Conservation (phyloP, 2,113 vertebrate genomes). For the Neopipo cinnamomea region DNA sequence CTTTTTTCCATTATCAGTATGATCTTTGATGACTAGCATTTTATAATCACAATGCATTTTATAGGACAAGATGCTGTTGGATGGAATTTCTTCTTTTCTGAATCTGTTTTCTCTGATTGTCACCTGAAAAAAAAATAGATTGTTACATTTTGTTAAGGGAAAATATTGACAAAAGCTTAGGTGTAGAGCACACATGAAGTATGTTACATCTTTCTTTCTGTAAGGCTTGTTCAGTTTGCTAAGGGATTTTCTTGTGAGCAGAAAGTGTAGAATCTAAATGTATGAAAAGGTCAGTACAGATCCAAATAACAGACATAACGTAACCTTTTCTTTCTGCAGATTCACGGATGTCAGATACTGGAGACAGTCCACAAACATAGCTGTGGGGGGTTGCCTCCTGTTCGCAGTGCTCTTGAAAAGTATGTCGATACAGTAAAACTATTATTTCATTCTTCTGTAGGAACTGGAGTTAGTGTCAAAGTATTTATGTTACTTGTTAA, state of each 20-base stretch:
- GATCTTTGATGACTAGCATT: not conserved
- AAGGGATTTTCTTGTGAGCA: not conserved
- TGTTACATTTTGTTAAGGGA: not conserved
- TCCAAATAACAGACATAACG: not conserved
- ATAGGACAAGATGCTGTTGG: not conserved
- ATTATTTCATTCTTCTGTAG: not conserved
- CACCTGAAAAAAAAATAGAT: not conserved
- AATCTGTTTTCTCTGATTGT: not conserved
- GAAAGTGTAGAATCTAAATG: not conserved
- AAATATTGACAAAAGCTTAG: not conserved
- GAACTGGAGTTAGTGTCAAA: not conserved
- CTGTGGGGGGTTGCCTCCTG: conserved; percentile 93
- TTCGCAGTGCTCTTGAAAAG: conserved; percentile 94
- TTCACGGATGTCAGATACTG: conserved; percentile 96
- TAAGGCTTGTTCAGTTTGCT: not conserved
- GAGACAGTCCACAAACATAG: conserved; percentile 96
- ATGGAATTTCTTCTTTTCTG: not conserved
- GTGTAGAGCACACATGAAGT: not conserved
- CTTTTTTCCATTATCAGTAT: not conserved
- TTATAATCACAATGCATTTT: not conserved
- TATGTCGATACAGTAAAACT: conserved; percentile 62
- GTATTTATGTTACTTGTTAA: not conserved
- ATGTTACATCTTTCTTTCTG: not conserved
- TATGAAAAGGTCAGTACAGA: not conserved
- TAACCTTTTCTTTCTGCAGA: conserved; percentile 75